Conservation (phyloP, 2,113 vertebrate genomes). For the Lasiurus borealis region DNA sequence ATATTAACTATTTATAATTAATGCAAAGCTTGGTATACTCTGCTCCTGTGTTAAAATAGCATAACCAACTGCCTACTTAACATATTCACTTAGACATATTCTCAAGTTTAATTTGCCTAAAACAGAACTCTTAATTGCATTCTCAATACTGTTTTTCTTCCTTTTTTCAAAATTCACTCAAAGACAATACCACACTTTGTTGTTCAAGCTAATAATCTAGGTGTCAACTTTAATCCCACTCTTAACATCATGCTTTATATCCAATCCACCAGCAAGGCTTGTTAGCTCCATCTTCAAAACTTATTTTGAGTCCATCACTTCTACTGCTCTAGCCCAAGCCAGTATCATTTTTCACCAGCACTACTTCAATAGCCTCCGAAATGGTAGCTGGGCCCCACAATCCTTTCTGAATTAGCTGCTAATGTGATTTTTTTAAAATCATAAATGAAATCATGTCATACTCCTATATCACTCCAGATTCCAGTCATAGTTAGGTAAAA, state of each 20-base stretch:
- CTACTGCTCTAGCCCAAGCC: neutral
- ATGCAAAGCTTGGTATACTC: neutral
- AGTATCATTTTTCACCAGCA: neutral
- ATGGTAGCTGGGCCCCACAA: neutral
- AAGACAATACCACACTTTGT: neutral
- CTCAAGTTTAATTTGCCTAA: constrained; percentile 28
- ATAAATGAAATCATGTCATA: neutral
- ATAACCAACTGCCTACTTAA: neutral
- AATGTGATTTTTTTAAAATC: constrained; percentile 1
- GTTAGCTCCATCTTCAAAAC: neutral
- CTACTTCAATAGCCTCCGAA: neutral
- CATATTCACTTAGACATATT: neutral
- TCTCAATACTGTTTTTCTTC: neutral
- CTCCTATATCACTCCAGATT: neutral
- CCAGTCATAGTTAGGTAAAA: constrained; percentile 3
- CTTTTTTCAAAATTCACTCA: neutral
- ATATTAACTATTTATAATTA: neutral
- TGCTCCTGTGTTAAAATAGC: neutral
- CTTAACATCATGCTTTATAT: neutral
- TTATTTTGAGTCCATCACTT: constrained; percentile 2
- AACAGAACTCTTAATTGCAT: neutral
- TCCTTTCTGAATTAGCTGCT: neutral
- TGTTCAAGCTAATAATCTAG: neutral
- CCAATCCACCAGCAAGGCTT: neutral
- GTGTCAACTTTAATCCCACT: neutral